Percentiles rank a stretch among this genome's conserved stretches.
Conservation (phyloP, 2,113 vertebrate species). For the Cygnus buccinator region DNA sequence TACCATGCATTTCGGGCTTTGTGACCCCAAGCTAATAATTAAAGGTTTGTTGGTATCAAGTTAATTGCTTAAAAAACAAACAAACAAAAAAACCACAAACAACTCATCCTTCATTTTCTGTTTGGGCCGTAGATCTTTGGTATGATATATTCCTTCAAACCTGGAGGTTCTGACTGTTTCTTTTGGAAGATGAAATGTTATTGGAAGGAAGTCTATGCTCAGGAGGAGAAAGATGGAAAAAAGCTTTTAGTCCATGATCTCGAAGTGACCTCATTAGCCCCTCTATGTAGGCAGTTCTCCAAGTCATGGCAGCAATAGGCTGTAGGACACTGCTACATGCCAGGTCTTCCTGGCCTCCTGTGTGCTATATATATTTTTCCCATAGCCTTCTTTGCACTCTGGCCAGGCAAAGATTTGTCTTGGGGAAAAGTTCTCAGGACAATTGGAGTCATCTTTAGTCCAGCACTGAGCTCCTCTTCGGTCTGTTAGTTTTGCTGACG, state of each 20-base stretch:
- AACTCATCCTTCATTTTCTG: background rate
- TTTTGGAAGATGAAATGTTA: conserved; percentile 39
- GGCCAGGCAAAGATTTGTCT: background rate
- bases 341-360: background rate
- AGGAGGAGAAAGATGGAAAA: background rate
- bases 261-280: background rate
- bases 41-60: background rate
- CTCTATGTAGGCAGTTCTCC: background rate
- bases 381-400: background rate
- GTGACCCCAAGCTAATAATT: background rate
- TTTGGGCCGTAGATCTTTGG: background rate
- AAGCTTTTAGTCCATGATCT: background rate
- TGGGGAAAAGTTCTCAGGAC: conserved; percentile 24
- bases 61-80: background rate
- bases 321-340: background rate
- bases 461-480: background rate
- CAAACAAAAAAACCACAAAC: too few relatives aligned
- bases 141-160: background rate
- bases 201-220: conserved; percentile 4
- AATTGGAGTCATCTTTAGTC: background rate
- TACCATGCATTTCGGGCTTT: background rate
- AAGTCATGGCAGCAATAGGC: background rate
- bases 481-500: background rate
- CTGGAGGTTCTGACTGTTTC: conserved; percentile 10
- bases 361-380: background rate